phyloP scores from a whole-genome alignment of 2,888 invertebrate genomes.

The Agrotis ipsilon region DNA sequence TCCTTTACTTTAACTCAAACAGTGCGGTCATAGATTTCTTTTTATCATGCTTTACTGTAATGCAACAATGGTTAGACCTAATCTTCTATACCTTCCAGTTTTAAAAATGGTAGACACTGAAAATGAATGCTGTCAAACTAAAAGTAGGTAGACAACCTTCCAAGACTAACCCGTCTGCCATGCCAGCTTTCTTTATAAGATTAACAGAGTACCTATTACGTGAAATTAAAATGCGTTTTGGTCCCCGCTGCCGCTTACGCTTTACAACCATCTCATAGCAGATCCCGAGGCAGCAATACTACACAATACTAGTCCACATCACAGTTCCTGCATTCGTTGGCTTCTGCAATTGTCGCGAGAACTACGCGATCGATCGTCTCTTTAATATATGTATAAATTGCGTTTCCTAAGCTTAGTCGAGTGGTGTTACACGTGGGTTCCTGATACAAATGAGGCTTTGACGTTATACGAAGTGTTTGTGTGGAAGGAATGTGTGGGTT shows the following conservation, averaged over 20 bases:
- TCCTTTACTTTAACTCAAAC: no score
- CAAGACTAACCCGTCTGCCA: no score
- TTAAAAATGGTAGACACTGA: neutral
- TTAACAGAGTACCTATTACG: no score
- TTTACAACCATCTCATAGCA: constrained; percentile 55
- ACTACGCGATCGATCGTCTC: constrained; percentile 63
- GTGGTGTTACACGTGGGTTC: constrained; percentile 46
- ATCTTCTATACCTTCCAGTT: no score
- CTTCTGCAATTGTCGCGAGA: constrained; percentile 76
- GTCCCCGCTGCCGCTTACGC: constrained; percentile 55
- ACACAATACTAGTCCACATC: constrained; percentile 75
- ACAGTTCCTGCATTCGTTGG: constrained; percentile 76
- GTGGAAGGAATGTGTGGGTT: constrained; percentile 12
- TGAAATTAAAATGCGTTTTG: neutral
- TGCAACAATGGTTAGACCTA: no score
- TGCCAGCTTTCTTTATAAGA: no score
- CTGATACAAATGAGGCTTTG: constrained; percentile 42
- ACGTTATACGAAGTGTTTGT: constrained; percentile 15
- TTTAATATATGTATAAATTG: constrained; percentile 73
- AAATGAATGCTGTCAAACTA: neutral
- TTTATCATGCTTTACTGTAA: no score
- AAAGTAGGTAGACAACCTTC: neutral
- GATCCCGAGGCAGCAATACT: constrained; percentile 78
- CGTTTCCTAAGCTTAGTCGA: constrained; percentile 62
- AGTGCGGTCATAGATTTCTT: no score